phyloP scores from a whole-genome alignment of 2,113 vertebrate genomes.

The Piprites chloris region DNA sequence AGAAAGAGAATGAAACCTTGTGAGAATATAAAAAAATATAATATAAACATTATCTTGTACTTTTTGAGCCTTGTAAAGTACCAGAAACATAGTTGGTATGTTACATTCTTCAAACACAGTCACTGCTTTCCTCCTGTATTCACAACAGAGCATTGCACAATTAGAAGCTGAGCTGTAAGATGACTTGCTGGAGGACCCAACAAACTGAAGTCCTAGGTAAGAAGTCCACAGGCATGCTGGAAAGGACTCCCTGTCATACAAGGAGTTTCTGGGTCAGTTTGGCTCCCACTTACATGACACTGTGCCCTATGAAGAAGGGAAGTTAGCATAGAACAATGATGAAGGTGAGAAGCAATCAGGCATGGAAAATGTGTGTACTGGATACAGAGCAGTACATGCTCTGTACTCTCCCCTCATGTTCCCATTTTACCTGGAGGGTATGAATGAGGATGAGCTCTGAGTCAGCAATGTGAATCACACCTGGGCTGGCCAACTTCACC shows the following conservation, averaged over 20 bases:
- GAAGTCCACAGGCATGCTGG: not conserved
- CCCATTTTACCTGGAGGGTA: not conserved
- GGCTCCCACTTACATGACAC: not conserved
- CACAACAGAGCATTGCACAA: not conserved
- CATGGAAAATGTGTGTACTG: not conserved
- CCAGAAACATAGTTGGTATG: not conserved
- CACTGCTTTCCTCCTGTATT: not conserved
- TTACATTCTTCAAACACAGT: not conserved
- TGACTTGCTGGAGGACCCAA: not conserved
- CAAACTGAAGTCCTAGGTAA: not conserved
- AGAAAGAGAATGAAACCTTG: not conserved
- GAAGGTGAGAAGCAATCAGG: not conserved
- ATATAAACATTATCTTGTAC: not conserved
- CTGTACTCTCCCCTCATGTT: not conserved
- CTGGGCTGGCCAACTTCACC: not conserved
- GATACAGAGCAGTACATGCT: not conserved
- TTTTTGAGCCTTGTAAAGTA: not conserved
- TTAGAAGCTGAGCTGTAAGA: not conserved
- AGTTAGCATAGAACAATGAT: not conserved
- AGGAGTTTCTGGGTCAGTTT: not conserved
- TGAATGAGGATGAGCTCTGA: not conserved
- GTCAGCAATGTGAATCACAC: not conserved
- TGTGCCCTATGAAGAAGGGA: not conserved
- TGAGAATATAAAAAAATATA: not conserved
- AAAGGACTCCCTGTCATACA: not conserved